Evolutionary conservation across 2,113 vertebrate genomes (phyloP), one percentile per base, ranked within the genome.

Genomic region (Phyllopteryx taeniolatus): DNA sequence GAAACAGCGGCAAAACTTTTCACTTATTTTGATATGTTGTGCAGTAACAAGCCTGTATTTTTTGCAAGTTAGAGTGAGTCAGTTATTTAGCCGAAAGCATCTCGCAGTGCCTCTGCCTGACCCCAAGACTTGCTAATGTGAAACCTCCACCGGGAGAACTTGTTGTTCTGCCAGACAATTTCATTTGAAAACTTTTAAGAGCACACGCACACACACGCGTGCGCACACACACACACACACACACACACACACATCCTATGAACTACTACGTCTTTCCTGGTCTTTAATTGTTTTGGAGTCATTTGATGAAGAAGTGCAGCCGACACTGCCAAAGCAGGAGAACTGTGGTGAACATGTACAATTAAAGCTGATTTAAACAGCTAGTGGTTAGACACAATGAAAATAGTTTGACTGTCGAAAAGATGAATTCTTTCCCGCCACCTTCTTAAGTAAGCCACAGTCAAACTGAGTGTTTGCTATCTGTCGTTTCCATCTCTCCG

Each of bases 401-500:
- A 46, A 67, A 31, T 27, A 49, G 7, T 67, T 49, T 49, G 22
- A 47, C n/a, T 65, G 8, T 35, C 1, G 17, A 20, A 10, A 68
- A 67, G 1, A 13, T 35, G 57, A 64, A 62, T 73, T 68, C 42
- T 75, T 67, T 46, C 15, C 8, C 2, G 2, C 19, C 17, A 8
- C 31, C 8, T 35, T 68, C 15, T 31, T 53, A 53, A 53, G 14
- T 19, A 35, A 43, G 62, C 5, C 62, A 20, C 10, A 27, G 11
- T 44, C 51, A 51, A 67, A 33, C 15, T 68, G 67, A 68, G 9
- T n/a, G 27, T 51, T 31, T 53, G 31, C 14, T 68, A 11, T 19
- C 67, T 39, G 49, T 39, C 86, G 89, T 87, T 91, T 86, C 83
- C 86, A 76, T 68, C 70, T 79, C 81, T 87, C 46, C 53, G 12